phyloP scores from a whole-genome alignment of 2,888 invertebrate genomes.

The Nineta flava region DNA sequence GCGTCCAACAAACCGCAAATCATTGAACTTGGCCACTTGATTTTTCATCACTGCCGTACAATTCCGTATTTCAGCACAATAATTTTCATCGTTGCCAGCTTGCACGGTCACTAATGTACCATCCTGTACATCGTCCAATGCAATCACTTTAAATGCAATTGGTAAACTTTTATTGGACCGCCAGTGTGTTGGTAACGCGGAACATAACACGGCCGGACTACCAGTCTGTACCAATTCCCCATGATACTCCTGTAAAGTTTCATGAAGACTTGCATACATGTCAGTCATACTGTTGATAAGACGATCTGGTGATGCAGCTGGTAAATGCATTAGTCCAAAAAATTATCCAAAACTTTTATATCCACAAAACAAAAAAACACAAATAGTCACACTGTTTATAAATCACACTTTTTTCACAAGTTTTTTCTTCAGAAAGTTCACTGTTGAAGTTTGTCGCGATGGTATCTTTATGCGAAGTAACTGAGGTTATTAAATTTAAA shows the following conservation, averaged over 20 bases:
- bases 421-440: too few species aligned
- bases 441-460: not conserved
- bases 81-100: conserved; percentile 97
- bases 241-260: conserved; percentile 72
- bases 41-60: conserved; percentile 91
- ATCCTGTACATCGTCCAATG: conserved; percentile 83
- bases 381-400: not conserved
- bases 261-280: conserved; percentile 57
- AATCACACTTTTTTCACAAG: too few species aligned
- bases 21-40: conserved; percentile 97
- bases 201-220: conserved; percentile 89
- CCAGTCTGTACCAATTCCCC: conserved; percentile 91
- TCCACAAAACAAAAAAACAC: not conserved
- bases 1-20: conserved; percentile 92
- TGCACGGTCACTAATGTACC: conserved; percentile 87
- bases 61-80: conserved; percentile 87
- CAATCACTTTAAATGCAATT: conserved; percentile 89
- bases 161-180: conserved; percentile 94
- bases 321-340: conserved; percentile 6
- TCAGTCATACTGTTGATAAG: conserved; percentile 39
- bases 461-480: not conserved
- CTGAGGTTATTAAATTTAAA: not conserved
- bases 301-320: conserved; percentile 3
- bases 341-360: not conserved
- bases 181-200: conserved; percentile 90